Conservation (phyloP, 2,888 invertebrate species). For the Entomobrya multifasciata region DNA sequence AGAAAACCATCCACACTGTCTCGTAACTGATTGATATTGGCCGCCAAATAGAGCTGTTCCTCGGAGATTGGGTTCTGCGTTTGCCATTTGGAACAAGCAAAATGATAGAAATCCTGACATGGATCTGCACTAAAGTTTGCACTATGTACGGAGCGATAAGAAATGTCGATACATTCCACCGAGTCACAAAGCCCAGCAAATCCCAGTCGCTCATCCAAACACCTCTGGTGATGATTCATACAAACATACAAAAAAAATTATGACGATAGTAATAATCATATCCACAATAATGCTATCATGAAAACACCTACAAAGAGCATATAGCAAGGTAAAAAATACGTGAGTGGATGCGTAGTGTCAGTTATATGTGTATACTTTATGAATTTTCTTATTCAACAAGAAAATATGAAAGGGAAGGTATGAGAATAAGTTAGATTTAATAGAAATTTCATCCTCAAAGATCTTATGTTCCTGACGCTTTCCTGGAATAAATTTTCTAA, state of each 20-base stretch:
- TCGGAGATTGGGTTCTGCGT: constrained; percentile 74
- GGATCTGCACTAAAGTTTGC: constrained; percentile 75
- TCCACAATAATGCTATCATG: background rate
- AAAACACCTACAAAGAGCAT: too few species aligned
- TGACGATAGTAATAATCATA: background rate
- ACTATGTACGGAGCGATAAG: constrained; percentile 74
- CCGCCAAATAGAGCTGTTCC: constrained; percentile 76
- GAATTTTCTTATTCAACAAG: too few species aligned
- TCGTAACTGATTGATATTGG: constrained; percentile 77
- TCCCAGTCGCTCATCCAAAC: constrained; percentile 52
- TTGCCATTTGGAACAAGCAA: constrained; percentile 81
- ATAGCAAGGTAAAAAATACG: too few species aligned
- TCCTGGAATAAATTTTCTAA: constrained; percentile 4
- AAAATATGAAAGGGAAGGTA: background rate
- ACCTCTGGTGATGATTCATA: constrained; percentile 27
- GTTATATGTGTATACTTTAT: too few species aligned
- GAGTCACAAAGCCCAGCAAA: constrained; percentile 75
- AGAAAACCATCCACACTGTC: constrained; percentile 75
- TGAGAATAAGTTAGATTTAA: background rate
- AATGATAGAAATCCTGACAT: constrained; percentile 78
- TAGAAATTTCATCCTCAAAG: background rate
- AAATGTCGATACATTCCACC: constrained; percentile 75
- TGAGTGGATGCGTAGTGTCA: background rate
- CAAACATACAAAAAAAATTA: background rate
- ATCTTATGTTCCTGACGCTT: background rate